Conservation (phyloP, 64 coral and sea anemone genomes). For the Acropora yongei region DNA sequence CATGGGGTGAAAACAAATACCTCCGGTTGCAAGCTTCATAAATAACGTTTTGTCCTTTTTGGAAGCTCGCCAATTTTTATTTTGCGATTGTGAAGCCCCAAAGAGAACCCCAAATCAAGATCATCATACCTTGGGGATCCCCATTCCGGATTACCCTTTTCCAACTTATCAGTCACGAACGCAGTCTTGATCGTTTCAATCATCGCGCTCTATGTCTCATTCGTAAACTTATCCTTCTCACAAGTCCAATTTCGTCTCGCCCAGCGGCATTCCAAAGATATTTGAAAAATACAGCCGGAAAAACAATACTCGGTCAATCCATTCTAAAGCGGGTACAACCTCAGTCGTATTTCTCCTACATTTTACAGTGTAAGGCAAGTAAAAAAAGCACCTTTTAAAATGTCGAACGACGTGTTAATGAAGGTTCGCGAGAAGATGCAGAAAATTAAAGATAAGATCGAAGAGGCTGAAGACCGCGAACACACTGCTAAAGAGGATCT, state of each 20-base stretch:
- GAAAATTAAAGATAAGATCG: conserved; percentile 87
- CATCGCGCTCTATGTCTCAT: background rate
- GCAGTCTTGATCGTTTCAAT: background rate
- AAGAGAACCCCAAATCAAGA: background rate
- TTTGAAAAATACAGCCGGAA: background rate
- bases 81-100: too few relatives aligned
- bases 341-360: too few relatives aligned
- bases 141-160: background rate
- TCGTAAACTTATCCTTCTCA: background rate
- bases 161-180: background rate
- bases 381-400: conserved; percentile 1
- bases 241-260: conserved; percentile 23
- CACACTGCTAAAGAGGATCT: conserved; percentile 60
- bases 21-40: too few relatives aligned
- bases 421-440: conserved; percentile 94
- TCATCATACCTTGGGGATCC: background rate
- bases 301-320: conserved; percentile 1
- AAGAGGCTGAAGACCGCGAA: conserved; percentile 86
- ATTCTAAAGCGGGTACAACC: background rate
- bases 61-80: too few relatives aligned
- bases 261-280: conserved; percentile 32
- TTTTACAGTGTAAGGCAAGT: background rate
- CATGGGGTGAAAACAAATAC: too few relatives aligned
- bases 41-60: too few relatives aligned
- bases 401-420: conserved; percentile 62